Conservation (phyloP, 2,797 vertebrate species). For the Podarcis lilfordi region DNA sequence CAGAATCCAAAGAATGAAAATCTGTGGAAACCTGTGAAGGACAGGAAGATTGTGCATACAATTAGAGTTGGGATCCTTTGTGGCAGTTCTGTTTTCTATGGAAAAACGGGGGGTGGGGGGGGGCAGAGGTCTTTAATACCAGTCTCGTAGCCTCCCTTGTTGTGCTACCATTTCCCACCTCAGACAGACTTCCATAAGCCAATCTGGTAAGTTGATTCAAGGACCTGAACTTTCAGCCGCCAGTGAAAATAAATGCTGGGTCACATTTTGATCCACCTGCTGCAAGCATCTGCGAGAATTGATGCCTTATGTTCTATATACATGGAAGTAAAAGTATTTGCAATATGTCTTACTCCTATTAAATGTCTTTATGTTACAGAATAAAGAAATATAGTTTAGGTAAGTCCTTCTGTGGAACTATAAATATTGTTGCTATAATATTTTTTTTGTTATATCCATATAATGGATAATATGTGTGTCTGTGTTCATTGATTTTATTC, state of each 20-base stretch:
- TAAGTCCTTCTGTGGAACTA: slow-evolving; percentile 45
- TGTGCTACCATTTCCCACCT: neutral
- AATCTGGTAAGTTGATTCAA: neutral
- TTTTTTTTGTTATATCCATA: neutral
- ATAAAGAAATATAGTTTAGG: slow-evolving; percentile 57
- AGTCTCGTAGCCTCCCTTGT: too few relatives aligned
- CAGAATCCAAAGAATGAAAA: neutral
- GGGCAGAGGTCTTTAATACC: too few relatives aligned
- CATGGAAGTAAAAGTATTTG: neutral
- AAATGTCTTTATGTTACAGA: slow-evolving; percentile 54
- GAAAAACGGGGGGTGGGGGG: neutral
- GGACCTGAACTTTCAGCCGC: neutral
- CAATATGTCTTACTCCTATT: slow-evolving; percentile 35
- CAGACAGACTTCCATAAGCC: too few relatives aligned
- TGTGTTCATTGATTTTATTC: neutral
- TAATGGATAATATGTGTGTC: neutral
- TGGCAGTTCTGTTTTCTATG: neutral
- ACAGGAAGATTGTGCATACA: neutral
- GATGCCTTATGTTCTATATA: neutral
- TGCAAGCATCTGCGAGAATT: neutral
- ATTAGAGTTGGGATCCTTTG: neutral
- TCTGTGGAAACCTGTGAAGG: neutral
- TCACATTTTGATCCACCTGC: neutral
- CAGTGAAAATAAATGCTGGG: neutral
- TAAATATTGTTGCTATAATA: neutral